Percentiles rank a stretch among this genome's conserved stretches.
These are phyloP conservation scores for Nycticebus coucang DNA, from an alignment of 2,113 vertebrate genomes.

Conservation along the genomic window DNA sequence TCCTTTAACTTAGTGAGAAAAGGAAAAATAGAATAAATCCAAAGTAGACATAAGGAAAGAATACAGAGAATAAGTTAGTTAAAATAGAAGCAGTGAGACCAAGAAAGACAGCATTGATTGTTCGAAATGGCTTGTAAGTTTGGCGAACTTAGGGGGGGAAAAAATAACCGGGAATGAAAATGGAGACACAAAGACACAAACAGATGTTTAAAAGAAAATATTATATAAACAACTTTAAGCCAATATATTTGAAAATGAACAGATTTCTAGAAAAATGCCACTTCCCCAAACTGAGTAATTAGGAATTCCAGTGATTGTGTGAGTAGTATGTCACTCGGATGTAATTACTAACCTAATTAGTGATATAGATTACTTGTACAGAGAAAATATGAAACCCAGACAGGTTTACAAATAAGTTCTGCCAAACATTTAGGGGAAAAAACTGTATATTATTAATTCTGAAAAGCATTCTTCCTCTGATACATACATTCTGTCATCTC, in stretches of 20 bases:
- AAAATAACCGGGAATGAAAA: background rate
- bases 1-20: constrained; percentile 1
- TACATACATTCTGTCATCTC: background rate
- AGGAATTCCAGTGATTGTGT: background rate
- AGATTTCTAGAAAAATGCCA: background rate
- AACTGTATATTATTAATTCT: background rate
- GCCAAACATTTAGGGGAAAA: background rate
- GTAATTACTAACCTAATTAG: background rate
- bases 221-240: background rate
- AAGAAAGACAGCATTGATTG: background rate
- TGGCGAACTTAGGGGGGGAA: background rate
- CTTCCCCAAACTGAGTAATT: background rate
- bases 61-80: background rate
- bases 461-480: background rate
- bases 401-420: background rate
- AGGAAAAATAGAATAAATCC: background rate
- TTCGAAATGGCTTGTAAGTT: background rate
- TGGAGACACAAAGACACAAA: background rate
- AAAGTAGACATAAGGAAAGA: background rate
- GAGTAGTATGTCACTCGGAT: no score
- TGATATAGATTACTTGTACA: background rate
- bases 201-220: background rate
- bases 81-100: background rate
- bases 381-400: background rate
- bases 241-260: background rate